Percentiles rank a stretch among this genome's conserved stretches.
Evolutionary conservation across 2,797 vertebrate genomes (phyloP).

Genomic region (Oryzias sinensis): DNA sequence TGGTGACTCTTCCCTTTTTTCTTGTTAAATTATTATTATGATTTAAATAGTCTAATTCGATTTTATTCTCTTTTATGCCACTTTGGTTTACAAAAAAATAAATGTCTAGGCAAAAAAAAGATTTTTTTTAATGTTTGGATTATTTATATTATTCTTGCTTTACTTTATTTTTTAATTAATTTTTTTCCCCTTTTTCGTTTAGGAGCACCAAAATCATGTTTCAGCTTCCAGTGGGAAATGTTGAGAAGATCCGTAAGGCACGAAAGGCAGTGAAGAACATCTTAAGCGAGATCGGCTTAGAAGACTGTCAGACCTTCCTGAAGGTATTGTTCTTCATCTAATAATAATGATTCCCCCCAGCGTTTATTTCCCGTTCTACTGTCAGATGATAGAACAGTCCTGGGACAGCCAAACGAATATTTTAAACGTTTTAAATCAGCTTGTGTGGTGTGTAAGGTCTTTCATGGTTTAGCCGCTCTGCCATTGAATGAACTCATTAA

Average conservation of each 20-base stretch:
- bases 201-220: slow-evolving; percentile 86
- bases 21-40: too few species aligned
- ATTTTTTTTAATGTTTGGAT: background rate
- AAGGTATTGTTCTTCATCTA: slow-evolving; percentile 56
- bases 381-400: background rate
- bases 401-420: background rate
- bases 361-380: background rate
- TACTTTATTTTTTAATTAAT: background rate
- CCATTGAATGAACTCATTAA: too few species aligned
- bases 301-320: slow-evolving; percentile 81
- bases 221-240: slow-evolving; percentile 92
- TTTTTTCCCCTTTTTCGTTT: slow-evolving; percentile 11
- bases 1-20: too few species aligned
- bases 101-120: background rate
- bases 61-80: too few species aligned
- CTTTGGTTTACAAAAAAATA: too few species aligned
- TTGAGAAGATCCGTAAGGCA: slow-evolving; percentile 93
- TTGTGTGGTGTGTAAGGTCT: too few species aligned
- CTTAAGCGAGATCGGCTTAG: slow-evolving; percentile 90
- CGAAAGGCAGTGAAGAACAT: slow-evolving; percentile 92
- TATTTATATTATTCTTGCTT: too few species aligned
- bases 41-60: background rate
- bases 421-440: too few species aligned
- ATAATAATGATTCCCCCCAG: background rate
- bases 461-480: too few species aligned